Percentiles rank a stretch among this genome's conserved stretches.
Conservation (phyloP, 2,797 vertebrate species). For the Urocyon cinereoargenteus region DNA sequence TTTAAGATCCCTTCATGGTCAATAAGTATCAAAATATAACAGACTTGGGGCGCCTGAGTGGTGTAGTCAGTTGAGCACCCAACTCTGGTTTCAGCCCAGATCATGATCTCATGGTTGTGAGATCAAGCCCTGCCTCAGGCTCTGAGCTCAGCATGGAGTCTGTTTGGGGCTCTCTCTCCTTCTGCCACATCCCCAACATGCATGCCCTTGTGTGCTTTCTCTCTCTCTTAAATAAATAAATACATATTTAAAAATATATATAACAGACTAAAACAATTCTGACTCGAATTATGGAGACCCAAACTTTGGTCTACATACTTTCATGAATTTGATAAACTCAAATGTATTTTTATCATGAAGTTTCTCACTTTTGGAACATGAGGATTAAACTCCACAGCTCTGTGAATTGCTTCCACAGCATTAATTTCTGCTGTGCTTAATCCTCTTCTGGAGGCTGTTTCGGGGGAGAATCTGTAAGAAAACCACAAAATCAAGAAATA, state of each 20-base stretch:
- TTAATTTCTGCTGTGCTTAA: conserved; percentile 99
- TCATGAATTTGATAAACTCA: conserved; percentile 61
- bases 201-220: neutral
- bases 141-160: neutral
- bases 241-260: neutral
- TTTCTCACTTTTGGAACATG: conserved; percentile 98
- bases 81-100: neutral
- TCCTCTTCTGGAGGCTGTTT: conserved; percentile 97
- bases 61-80: neutral
- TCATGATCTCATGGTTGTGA: neutral
- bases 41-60: neutral
- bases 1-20: neutral
- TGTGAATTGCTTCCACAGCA: conserved; percentile 99
- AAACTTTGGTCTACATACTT: conserved; percentile 49
- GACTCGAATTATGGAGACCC: conserved; percentile 1
- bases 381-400: conserved; percentile 99
- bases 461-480: conserved; percentile 95
- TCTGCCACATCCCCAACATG: neutral
- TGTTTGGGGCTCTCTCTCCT: neutral
- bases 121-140: neutral
- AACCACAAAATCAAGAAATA: conserved; percentile 66
- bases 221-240: neutral
- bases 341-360: conserved; percentile 67
- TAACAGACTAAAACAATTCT: conserved; percentile 53
- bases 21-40: conserved; percentile 33